phyloP scores from a whole-genome alignment of 2,888 invertebrate genomes.

The Eupithecia inturbata region DNA sequence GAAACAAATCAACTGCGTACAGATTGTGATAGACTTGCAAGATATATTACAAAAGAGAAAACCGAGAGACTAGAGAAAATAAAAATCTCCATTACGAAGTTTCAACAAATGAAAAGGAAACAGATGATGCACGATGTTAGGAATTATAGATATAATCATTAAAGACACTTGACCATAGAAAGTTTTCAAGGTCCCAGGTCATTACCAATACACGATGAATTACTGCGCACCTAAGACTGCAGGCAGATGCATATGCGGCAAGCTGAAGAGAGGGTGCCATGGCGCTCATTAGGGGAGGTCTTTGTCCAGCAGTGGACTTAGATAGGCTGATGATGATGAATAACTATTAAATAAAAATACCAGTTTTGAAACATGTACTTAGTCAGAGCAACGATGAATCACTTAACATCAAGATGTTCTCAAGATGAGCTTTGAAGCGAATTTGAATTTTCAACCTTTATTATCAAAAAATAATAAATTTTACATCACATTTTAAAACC shows the following conservation, averaged over 20 bases:
- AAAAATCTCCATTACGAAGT: neutral
- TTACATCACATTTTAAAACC: conserved; percentile 20
- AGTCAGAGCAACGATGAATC: neutral
- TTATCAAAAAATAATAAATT: conserved; percentile 7
- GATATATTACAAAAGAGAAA: neutral
- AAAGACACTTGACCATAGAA: neutral
- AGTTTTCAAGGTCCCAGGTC: neutral
- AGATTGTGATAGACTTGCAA: neutral
- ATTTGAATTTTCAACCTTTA: conserved; percentile 21
- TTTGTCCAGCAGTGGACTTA: too few relatives aligned
- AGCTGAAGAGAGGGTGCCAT: too few relatives aligned
- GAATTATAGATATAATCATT: neutral
- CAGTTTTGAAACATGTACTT: neutral
- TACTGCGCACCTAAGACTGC: too few relatives aligned
- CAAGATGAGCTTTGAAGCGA: neutral
- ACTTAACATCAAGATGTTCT: neutral
- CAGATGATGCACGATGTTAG: neutral
- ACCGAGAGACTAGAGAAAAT: neutral
- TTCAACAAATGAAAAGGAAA: neutral
- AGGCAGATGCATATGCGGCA: too few relatives aligned
- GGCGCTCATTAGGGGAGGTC: too few relatives aligned
- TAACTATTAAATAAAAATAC: neutral
- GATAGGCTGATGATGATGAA: neutral
- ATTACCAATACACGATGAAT: neutral
- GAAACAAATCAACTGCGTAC: neutral